phyloP scores from a whole-genome alignment of 2,113 vertebrate genomes.

The Oncorhynchus nerka region DNA sequence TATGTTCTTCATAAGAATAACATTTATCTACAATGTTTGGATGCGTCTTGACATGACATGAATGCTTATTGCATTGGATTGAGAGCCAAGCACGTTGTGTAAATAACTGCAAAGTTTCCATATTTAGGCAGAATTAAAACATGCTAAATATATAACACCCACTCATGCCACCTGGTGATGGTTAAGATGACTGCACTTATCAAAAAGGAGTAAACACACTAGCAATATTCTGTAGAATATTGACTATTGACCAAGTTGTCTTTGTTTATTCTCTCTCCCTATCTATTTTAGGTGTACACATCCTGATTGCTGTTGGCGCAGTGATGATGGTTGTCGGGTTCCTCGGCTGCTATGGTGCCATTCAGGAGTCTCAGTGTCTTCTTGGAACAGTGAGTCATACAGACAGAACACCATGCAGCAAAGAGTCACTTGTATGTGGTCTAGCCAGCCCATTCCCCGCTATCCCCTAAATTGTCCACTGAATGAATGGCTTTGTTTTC shows the following conservation, averaged over 20 bases:
- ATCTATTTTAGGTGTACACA: conserved; percentile 84
- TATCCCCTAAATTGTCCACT: neutral
- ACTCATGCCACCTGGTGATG: conserved; percentile 49
- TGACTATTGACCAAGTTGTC: neutral
- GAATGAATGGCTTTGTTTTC: neutral
- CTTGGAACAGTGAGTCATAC: conserved; percentile 88
- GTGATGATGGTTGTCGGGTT: conserved; percentile 99
- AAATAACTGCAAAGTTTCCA: neutral
- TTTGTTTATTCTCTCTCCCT: neutral
- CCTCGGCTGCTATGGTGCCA: conserved; percentile 96
- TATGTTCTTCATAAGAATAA: neutral
- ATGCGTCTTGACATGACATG: too few relatives aligned
- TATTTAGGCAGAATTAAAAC: neutral
- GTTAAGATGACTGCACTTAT: neutral
- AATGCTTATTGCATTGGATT: neutral
- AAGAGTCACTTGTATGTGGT: neutral
- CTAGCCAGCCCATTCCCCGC: neutral
- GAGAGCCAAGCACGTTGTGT: neutral
- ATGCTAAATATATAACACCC: neutral
- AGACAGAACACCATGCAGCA: neutral
- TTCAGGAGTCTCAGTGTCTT: conserved; percentile 98
- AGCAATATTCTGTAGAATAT: neutral
- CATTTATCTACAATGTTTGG: neutral
- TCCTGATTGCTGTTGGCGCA: conserved; percentile 91
- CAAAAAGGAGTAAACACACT: neutral